These are phyloP conservation scores for Grallaria varia DNA, from an alignment of 2,113 vertebrate species.

Conservation along the genomic window DNA sequence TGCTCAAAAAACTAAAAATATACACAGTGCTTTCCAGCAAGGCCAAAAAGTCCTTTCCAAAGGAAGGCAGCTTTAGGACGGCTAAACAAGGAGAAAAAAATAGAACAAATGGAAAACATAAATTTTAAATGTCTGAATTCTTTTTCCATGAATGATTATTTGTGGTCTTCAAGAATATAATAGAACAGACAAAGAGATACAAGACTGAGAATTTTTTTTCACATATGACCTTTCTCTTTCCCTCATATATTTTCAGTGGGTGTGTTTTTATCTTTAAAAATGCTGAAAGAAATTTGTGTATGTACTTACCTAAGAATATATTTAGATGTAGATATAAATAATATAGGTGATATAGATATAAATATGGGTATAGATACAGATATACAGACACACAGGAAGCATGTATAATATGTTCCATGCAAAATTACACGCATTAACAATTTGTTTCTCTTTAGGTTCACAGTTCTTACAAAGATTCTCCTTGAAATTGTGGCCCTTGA, in stretches of 20 bases:
- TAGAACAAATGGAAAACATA: neutral
- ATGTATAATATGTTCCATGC: neutral
- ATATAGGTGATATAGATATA: accelerated
- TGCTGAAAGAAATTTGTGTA: neutral
- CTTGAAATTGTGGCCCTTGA: neutral
- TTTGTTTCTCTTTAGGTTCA: neutral
- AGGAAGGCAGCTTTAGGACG: neutral
- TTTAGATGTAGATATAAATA: accelerated
- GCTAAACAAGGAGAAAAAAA: neutral
- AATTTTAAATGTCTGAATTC: neutral
- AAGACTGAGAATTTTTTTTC: neutral
- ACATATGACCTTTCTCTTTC: neutral
- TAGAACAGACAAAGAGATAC: neutral
- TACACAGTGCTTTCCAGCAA: neutral
- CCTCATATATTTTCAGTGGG: neutral
- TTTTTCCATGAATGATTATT: neutral
- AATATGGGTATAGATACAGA: neutral
- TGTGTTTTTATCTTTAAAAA: neutral
- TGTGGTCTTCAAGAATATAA: neutral
- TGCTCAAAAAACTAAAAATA: neutral
- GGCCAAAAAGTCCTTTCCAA: neutral
- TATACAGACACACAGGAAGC: neutral
- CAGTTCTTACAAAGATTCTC: neutral
- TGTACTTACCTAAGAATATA: neutral
- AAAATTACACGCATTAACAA: neutral